phyloP scores from a whole-genome alignment of 2,113 vertebrate species.

The Sula dactylatra region DNA sequence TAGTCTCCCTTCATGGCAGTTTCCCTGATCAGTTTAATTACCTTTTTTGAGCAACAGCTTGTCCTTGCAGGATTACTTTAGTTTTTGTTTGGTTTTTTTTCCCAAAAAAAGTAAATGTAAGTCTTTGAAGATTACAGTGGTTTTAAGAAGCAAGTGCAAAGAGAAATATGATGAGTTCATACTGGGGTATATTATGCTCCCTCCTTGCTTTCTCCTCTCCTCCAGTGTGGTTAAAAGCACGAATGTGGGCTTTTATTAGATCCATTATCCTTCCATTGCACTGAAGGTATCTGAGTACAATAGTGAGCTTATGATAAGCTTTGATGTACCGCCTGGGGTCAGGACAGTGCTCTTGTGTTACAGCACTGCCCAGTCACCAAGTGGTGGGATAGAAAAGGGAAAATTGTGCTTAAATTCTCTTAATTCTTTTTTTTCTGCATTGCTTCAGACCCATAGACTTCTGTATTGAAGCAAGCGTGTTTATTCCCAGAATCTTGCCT shows the following conservation, averaged over 20 bases:
- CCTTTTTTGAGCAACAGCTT: not conserved
- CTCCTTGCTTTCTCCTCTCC: not conserved
- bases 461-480: not conserved
- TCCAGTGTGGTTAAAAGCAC: not conserved
- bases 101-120: rapidly evolving
- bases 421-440: not conserved
- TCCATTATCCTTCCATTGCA: not conserved
- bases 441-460: not conserved
- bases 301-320: not conserved
- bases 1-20: not conserved
- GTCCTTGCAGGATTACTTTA: not conserved
- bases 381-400: not conserved
- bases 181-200: not conserved
- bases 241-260: not conserved
- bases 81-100: too few species aligned
- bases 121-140: not conserved
- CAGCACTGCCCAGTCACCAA: not conserved
- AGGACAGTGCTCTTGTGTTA: not conserved
- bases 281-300: not conserved
- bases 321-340: not conserved
- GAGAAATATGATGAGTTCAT: not conserved
- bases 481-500: not conserved
- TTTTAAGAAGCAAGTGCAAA: not conserved
- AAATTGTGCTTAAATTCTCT: not conserved
- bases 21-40: not conserved